Evolutionary conservation across 2,888 invertebrate genomes (phyloP).

Genomic region (Molorchus minor): DNA sequence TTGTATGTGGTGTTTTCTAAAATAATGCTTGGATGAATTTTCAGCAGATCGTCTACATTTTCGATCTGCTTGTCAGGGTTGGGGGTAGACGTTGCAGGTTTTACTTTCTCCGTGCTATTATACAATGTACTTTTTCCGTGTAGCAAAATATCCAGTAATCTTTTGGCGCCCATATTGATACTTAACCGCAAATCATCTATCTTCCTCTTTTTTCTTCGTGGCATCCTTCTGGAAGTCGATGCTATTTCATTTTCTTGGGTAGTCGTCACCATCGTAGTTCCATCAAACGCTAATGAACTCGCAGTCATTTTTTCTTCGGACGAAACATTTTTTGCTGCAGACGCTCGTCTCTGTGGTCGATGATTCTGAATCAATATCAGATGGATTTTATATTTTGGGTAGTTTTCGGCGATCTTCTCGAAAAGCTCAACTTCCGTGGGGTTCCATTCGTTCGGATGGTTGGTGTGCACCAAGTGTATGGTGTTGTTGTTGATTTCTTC

Average conservation of each 20-base stretch:
- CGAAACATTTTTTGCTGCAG: conserved; percentile 6
- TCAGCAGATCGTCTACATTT: conserved; percentile 34
- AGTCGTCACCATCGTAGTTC: background rate
- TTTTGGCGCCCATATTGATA: conserved; percentile 33
- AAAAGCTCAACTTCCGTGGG: conserved; percentile 52
- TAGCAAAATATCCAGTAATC: conserved; percentile 34
- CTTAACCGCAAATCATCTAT: conserved; percentile 26
- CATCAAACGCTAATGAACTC: background rate
- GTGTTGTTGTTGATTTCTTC: conserved; percentile 49
- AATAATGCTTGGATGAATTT: conserved; percentile 62
- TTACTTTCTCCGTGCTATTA: background rate
- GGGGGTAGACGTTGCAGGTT: conserved; percentile 3
- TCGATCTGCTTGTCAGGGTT: conserved; percentile 17
- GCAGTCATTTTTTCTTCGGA: conserved; percentile 2
- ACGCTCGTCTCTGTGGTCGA: conserved; percentile 37
- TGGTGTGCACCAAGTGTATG: conserved; percentile 56
- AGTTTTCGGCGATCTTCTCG: conserved; percentile 53
- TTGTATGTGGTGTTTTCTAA: conserved; percentile 59
- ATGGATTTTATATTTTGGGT: conserved; percentile 54
- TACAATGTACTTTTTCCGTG: conserved; percentile 19
- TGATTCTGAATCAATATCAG: conserved; percentile 45
- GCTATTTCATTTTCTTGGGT: background rate
- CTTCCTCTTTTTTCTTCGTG: conserved; percentile 27
- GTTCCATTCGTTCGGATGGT: conserved; percentile 47
- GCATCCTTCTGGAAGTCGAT: background rate